Conservation (phyloP, 2,797 vertebrate genomes). For the Manis crassicaudata region DNA sequence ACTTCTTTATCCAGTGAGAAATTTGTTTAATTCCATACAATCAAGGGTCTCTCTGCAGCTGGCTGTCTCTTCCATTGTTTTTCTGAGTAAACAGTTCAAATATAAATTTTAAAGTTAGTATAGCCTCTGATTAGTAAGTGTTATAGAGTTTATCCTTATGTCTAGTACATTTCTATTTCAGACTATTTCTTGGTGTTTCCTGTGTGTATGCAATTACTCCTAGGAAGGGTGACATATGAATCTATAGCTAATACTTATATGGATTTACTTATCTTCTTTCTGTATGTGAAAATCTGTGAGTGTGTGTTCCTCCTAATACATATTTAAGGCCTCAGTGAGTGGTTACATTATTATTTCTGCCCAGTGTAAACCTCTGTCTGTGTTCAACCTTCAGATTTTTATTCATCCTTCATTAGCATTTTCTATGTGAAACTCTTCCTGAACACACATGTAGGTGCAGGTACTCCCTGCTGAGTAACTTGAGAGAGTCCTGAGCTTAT, state of each 20-base stretch:
- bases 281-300: background rate
- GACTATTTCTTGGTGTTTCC: background rate
- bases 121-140: background rate
- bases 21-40: background rate
- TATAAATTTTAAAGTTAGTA: background rate
- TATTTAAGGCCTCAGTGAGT: background rate
- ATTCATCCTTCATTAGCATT: background rate
- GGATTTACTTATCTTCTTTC: background rate
- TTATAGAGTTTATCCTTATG: background rate
- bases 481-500: background rate
- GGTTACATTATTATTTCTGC: background rate
- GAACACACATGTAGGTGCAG: background rate
- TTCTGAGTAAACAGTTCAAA: background rate
- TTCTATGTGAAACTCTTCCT: background rate
- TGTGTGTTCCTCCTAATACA: background rate
- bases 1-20: background rate
- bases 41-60: background rate
- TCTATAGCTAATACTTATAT: background rate
- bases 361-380: background rate
- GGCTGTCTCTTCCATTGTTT: background rate
- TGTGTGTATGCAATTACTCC: background rate
- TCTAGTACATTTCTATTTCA: background rate
- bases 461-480: background rate
- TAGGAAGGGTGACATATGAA: background rate
- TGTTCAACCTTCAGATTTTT: background rate